phyloP scores from a whole-genome alignment of 1,140 invertebrate genomes.

The Phenacoccus solenopsis region DNA sequence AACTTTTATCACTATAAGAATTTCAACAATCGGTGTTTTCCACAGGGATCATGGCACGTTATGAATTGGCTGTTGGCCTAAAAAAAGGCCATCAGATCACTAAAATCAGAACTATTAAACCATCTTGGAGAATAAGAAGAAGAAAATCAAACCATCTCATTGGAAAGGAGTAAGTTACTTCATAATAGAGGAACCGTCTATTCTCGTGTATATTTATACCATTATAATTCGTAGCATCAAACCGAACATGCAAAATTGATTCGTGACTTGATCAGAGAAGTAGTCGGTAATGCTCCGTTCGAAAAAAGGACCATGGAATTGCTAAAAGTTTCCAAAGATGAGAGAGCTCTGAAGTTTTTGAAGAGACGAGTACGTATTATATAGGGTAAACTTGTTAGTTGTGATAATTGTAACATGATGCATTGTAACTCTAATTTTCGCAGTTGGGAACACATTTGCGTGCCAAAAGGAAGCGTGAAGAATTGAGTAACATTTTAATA shows the following conservation, averaged over 20 bases:
- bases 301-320: slow-evolving; percentile 98
- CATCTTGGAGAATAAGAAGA: slow-evolving; percentile 34
- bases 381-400: too few relatives aligned
- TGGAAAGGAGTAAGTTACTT: slow-evolving; percentile 76
- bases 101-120: slow-evolving; percentile 67
- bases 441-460: slow-evolving; percentile 86
- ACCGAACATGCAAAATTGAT: slow-evolving; percentile 95
- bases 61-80: slow-evolving; percentile 84
- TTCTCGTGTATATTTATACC: neutral
- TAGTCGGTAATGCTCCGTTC: slow-evolving; percentile 95
- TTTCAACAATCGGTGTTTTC: too few relatives aligned
- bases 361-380: slow-evolving; percentile 67
- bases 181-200: too few relatives aligned
- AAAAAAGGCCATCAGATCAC: slow-evolving; percentile 90
- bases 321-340: slow-evolving; percentile 95
- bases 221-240: slow-evolving; percentile 47
- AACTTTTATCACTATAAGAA: too few relatives aligned
- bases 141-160: slow-evolving; percentile 65
- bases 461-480: slow-evolving; percentile 97
- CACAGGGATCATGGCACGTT: slow-evolving; percentile 48
- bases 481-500: slow-evolving; percentile 81
- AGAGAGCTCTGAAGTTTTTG: slow-evolving; percentile 95
- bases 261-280: slow-evolving; percentile 88
- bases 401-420: neutral
- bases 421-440: slow-evolving; percentile 8